Evolutionary conservation across 1,140 invertebrate species (phyloP), one percentile per base, ranked within the genome.

Genomic region (Pinna nobilis): DNA sequence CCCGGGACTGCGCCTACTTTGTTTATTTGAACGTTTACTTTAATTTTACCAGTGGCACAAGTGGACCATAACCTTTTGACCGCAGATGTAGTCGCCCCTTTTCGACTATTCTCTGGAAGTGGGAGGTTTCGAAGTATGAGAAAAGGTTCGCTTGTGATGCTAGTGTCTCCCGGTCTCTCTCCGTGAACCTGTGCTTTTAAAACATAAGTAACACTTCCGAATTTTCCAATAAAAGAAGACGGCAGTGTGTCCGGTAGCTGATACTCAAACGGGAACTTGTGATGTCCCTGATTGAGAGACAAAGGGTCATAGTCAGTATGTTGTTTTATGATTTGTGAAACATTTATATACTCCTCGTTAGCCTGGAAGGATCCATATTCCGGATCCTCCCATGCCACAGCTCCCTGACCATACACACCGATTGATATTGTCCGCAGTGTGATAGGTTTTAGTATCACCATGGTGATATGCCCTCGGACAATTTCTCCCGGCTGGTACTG

Each of bases 161-260:
- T 81, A 0, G 84, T 79, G 32, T 85, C 83, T 4, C 64, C 61
- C 5, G 70, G 66, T 41, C 81, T 80, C 20, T 86, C 85, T n/a
- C 83, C 84, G 13, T 70, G 47, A 15, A 87, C 70, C 1, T 74
- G 77, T 11, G 82, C 87, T 76, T 87, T 88, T 18, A 88, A 70
- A 28, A 88, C 83, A 70, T 89, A 89, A 9, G 88, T 88, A 13
- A 89, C 83, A 79, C 86, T 89, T 37, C 88, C 88, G 68, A 78
- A 87, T 69, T 88, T 88, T 50, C 88, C 88, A 70, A 88, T 89
- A 72, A 84, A 89, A 2, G 88, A 88, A 9, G 86, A 87, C 0
- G 88, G 88, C 1, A 89, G 76, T 64, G 84, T 86, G 0, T 83
- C 77, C 0, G 85, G 84, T 0, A 89, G 83, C 39, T 78, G 70